These are phyloP conservation scores for Epicampocera succincta DNA, from an alignment of 2,888 invertebrate genomes.

Conservation along the genomic window DNA sequence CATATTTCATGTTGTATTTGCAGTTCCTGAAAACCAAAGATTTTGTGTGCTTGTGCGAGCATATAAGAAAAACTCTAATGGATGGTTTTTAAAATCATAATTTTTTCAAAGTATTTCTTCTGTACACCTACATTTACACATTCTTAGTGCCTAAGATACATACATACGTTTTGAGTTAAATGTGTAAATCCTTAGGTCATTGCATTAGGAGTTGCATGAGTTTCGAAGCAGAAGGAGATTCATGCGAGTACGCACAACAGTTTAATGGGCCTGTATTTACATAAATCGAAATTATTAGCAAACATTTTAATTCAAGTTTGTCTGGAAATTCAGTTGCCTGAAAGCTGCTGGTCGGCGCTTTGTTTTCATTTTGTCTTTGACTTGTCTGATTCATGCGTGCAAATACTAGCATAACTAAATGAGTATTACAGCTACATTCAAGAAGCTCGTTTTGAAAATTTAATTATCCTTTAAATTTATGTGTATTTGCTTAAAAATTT, in stretches of 20 bases:
- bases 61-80: not conserved
- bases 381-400: constrained; percentile 47
- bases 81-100: constrained; percentile 10
- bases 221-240: constrained; percentile 2
- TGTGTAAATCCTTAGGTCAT: constrained; percentile 2
- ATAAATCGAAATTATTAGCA: constrained; percentile 46
- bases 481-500: constrained; percentile 63
- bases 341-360: constrained; percentile 2
- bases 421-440: constrained; percentile 44
- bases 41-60: not conserved
- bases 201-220: not conserved
- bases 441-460: constrained; percentile 73
- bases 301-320: constrained; percentile 6
- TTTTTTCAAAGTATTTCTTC: constrained; percentile 25
- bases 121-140: constrained; percentile 30
- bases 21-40: not conserved
- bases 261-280: not conserved
- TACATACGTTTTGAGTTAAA: constrained; percentile 21
- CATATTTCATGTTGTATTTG: constrained; percentile 19
- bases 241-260: not conserved
- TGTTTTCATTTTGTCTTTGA: not conserved
- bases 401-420: constrained; percentile 40
- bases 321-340: constrained; percentile 2
- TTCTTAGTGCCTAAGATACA: not conserved
- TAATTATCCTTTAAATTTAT: constrained; percentile 78